Evolutionary conservation across 2,888 invertebrate species (phyloP).

Genomic region (Onthophagus sagittarius): DNA sequence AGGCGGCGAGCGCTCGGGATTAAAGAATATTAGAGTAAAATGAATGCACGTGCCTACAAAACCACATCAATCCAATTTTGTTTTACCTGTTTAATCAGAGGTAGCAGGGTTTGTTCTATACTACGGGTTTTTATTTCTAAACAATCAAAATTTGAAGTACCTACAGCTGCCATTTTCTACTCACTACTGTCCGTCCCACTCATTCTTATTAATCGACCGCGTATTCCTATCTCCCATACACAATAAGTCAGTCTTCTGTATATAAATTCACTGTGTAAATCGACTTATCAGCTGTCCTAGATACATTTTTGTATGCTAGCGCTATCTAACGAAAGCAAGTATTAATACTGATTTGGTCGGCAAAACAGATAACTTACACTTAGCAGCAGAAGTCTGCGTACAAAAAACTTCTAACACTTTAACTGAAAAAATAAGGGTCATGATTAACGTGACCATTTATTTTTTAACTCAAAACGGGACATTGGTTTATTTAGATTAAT

Average conservation of each 20-base stretch:
- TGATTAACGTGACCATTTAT: too few species aligned
- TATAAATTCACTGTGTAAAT: slow-evolving; percentile 7
- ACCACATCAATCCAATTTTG: slow-evolving; percentile 18
- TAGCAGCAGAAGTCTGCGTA: too few species aligned
- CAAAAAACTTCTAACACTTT: too few species aligned
- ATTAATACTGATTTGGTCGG: too few species aligned
- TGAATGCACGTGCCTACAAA: slow-evolving; percentile 17
- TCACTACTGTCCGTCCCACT: slow-evolving; percentile 39
- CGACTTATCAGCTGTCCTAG: neutral
- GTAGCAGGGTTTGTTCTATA: slow-evolving; percentile 90
- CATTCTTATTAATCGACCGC: slow-evolving; percentile 19
- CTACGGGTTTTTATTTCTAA: slow-evolving; percentile 90
- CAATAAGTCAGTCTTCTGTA: slow-evolving; percentile 8
- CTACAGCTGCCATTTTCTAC: slow-evolving; percentile 57
- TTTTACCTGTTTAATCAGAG: slow-evolving; percentile 89
- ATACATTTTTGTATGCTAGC: neutral
- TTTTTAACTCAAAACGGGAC: too few species aligned
- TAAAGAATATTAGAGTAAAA: slow-evolving; percentile 16
- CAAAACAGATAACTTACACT: too few species aligned
- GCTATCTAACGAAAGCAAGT: neutral
- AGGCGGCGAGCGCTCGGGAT: slow-evolving; percentile 14
- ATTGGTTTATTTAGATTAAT: too few species aligned
- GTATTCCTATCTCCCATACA: slow-evolving; percentile 20
- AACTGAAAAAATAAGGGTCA: too few species aligned
- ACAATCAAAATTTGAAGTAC: slow-evolving; percentile 55